Percentiles rank a stretch among this genome's conserved stretches.
These are phyloP conservation scores for Hemistola chrysoprasaria DNA, from an alignment of 2,888 invertebrate genomes.

Conservation along the genomic window DNA sequence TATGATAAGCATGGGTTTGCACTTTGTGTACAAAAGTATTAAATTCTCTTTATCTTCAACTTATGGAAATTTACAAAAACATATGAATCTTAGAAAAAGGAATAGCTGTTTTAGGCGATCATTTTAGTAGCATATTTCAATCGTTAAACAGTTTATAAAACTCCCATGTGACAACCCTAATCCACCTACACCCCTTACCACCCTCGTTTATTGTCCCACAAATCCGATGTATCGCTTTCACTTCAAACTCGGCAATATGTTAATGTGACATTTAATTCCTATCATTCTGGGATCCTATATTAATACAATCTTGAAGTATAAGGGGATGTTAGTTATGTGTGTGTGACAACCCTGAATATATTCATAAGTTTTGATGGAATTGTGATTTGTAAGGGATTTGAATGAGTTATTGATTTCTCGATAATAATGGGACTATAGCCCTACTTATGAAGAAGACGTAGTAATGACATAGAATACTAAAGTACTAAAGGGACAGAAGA, in stretches of 20 bases:
- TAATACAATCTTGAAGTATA: conserved; percentile 35
- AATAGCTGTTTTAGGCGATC: no score
- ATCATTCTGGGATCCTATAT: conserved; percentile 54
- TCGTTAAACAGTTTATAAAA: no score
- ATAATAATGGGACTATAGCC: no score
- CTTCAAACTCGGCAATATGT: conserved; percentile 71
- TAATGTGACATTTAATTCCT: conserved; percentile 78
- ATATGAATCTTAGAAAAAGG: no score
- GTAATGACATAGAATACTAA: no score
- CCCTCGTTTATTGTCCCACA: conserved; percentile 64
- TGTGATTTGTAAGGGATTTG: conserved; percentile 28
- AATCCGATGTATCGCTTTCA: conserved; percentile 77
- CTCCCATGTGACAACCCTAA: conserved; percentile 18
- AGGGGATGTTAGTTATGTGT: conserved; percentile 1
- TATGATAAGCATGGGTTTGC: no score
- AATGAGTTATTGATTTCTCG: no score
- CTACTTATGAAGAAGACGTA: no score
- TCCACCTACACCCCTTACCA: conserved; percentile 30
- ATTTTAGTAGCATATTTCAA: neutral
- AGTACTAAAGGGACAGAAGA: no score
- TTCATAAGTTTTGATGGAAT: neutral
- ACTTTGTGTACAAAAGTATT: no score
- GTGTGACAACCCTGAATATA: conserved; percentile 8
- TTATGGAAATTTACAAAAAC: no score
- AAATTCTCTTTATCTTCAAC: no score